A percentile compares a stretch with the other conserved stretches of the same genome.
Evolutionary conservation across 2,888 invertebrate species (phyloP).

Genomic region (Heliothis peltigera): DNA sequence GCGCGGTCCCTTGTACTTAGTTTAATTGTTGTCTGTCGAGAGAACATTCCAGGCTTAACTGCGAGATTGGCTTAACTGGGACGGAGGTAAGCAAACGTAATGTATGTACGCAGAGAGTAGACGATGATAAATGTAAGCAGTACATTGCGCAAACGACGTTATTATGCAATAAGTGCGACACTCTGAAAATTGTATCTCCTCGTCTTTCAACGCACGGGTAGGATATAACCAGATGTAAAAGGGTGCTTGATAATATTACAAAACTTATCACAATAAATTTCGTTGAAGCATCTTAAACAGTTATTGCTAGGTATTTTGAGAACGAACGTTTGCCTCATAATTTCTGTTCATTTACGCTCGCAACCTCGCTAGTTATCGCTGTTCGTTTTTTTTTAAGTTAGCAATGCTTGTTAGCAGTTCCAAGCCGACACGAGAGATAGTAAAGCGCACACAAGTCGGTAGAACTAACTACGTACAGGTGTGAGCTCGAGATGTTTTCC

Average conservation of each 20-base stretch:
- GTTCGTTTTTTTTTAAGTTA: conserved; percentile 52
- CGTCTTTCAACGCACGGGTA: conserved; percentile 41
- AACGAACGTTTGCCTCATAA: conserved; percentile 43
- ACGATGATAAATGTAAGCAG: conserved; percentile 47
- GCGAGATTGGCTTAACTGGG: conserved; percentile 38
- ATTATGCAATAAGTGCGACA: conserved; percentile 46
- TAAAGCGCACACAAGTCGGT: conserved; percentile 58
- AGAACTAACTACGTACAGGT: conserved; percentile 60
- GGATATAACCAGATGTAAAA: conserved; percentile 61
- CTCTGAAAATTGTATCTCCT: conserved; percentile 50
- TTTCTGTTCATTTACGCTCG: conserved; percentile 30
- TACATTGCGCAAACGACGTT: conserved; percentile 48
- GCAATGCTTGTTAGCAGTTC: conserved; percentile 62
- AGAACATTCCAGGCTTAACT: conserved; percentile 33
- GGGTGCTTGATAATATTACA: conserved; percentile 60
- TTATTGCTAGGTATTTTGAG: conserved; percentile 42
- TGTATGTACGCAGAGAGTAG: conserved; percentile 29
- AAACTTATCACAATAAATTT: conserved; percentile 63
- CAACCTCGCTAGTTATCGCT: conserved; percentile 38
- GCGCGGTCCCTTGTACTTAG: conserved; percentile 16
- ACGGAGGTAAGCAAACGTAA: conserved; percentile 30
- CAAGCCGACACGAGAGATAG: conserved; percentile 46
- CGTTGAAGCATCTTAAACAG: conserved; percentile 41
- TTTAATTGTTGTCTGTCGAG: conserved; percentile 23
- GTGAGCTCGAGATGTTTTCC: conserved; percentile 59